These are phyloP conservation scores for Pangasius sanitwongsei DNA, from an alignment of 2,797 vertebrate species.

Conservation along the genomic window DNA sequence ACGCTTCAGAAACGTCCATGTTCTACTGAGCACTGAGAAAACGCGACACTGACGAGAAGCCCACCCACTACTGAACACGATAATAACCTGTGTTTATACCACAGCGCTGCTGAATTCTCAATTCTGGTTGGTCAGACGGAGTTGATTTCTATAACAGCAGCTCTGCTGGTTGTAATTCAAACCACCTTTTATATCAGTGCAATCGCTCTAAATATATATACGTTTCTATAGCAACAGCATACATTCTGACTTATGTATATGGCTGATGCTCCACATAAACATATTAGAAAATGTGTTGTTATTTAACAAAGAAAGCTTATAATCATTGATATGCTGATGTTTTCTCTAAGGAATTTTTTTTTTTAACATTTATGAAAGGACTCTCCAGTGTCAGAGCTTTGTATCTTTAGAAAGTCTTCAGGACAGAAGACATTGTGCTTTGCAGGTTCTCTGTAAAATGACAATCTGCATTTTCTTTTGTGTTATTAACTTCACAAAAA, in stretches of 20 bases:
- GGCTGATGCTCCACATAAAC: too few relatives aligned
- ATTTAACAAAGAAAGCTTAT: background rate
- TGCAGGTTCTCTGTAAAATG: background rate
- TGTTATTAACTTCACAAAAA: background rate
- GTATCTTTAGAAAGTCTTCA: background rate
- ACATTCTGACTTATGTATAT: background rate
- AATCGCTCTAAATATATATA: background rate
- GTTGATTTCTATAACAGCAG: background rate
- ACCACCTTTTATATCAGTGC: background rate
- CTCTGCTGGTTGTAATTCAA: background rate
- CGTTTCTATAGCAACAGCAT: background rate
- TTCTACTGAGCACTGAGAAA: background rate
- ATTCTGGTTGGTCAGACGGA: background rate
- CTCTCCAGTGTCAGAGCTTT: background rate
- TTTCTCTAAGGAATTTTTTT: background rate
- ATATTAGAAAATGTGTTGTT: background rate
- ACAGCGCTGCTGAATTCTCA: background rate
- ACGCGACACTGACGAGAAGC: background rate
- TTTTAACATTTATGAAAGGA: background rate
- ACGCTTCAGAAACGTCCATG: background rate
- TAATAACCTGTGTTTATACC: background rate
- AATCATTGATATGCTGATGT: background rate
- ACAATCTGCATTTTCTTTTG: background rate
- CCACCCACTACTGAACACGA: background rate
- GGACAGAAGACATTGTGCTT: background rate